These are phyloP conservation scores for Cinclus mexicanus DNA, from an alignment of 2,113 vertebrate genomes.

Conservation along the genomic window DNA sequence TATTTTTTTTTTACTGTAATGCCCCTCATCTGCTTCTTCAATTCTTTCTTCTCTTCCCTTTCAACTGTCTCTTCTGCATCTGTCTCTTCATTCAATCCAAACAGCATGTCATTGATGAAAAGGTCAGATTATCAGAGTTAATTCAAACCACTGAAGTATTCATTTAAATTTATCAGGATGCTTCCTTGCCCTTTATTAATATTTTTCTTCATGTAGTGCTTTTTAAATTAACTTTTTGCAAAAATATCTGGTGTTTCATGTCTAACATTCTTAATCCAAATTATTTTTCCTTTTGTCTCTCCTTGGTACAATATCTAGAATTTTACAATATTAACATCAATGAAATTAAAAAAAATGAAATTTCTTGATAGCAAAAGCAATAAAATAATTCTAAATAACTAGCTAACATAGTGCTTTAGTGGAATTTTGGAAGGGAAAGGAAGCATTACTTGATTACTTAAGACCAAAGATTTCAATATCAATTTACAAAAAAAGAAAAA, in stretches of 20 bases:
- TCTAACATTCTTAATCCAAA: not conserved
- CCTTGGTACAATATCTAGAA: not conserved
- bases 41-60: not conserved
- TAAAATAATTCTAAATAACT: not conserved
- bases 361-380: not conserved
- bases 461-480: not conserved
- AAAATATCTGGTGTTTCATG: not conserved
- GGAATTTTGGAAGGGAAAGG: not conserved
- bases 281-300: not conserved
- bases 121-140: not conserved
- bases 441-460: not conserved
- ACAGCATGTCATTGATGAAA: not conserved
- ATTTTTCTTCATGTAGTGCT: not conserved
- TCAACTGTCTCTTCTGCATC: not conserved
- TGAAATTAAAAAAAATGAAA: not conserved
- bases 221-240: not conserved
- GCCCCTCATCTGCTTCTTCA: not conserved
- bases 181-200: not conserved
- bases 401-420: not conserved
- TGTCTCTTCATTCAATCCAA: not conserved
- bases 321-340: not conserved
- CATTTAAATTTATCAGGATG: not conserved
- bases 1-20: not conserved
- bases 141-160: not conserved
- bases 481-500: not conserved